Base-by-base conservation (phyloP, 2,888 invertebrate genomes). In the Oscheius sp. region DNA sequence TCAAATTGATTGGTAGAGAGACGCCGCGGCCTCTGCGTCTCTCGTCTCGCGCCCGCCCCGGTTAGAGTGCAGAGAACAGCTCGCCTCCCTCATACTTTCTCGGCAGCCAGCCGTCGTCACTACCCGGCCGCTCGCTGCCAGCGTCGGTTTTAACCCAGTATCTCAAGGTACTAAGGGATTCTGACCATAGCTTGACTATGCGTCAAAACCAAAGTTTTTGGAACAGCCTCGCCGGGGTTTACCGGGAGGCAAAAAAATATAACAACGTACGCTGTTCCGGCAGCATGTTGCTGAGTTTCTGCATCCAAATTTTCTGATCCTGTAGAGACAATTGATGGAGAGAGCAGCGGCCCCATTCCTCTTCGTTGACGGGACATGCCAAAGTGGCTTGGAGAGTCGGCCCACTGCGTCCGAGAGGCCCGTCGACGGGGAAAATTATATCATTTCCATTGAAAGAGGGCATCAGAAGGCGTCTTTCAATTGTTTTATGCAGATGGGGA, bases 371-470 rank as follows among this genome's bases (percentile, higher is more conserved):
- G 12, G 71, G 72, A 58, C 82, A 82, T 53, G 76, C 74, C 35
- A 82, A 66, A n/a, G 82, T 82, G 43, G 77, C 74, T 68, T 81
- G 61, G 7, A 82, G 75, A 9, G 76, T 74, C 21, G 80, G 78
- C 16, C 84, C 84, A 53, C 76, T 79, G 45, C 84, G 52, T 1
- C 84, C 84, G 27, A 83, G 71, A 9, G 84, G 84, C 12, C 84
- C 84, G 58, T 84, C 84, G 49, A 83, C 79, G n/a, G 84, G 84
- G 56, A 84, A 84, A 73, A 84, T 81, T 23, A 84, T 76, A 70
- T 84, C 84, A 59, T 81, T 78, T n/a, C 82, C 80, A 71, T 81
- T 81, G 76, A 84, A 84, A 0, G 83, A 79, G 12, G 84, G 84
- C 80, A 84, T 83, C 71, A 84, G 59, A 9, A 84, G 77, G 58